Base-by-base conservation (phyloP, 2,113 vertebrate species). In the Coptodon rendalli region DNA sequence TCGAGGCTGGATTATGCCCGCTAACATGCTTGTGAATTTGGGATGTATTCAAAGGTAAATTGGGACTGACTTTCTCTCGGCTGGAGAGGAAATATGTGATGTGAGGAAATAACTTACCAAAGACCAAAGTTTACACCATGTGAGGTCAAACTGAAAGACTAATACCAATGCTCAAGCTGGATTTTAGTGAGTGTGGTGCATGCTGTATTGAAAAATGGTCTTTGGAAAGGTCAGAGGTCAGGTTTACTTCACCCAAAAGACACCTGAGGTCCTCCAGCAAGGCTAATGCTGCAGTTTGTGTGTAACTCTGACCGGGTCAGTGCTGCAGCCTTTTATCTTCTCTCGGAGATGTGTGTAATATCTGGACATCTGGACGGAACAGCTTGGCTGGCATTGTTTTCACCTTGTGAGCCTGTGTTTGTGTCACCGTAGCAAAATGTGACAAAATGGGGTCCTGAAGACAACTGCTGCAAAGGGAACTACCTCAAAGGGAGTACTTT, bases 11-110 rank as follows among this genome's bases (percentile, higher is more conserved):
- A 93, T 98, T 97, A 98, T 96, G 93, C 5, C 95, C 90, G 89
- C 93, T 96, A 96, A 97, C 95, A 91, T 94, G 95, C 93, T 94
- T 92, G 91, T 94, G 96, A 97, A 97, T 95, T 97, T 96, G 94
- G 96, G 95, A 95, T 96, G 93, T 94, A 94, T 96, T 97, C 94
- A 87, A 95, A 91, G 93, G 97, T 97, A 98, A 98, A 98, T 97
- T 98, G 97, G 96, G 97, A 97, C 97, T 97, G 97, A 97, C 96
- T 7, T 80, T 79, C 78, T 97, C 96, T 91, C 91, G 61, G 91
- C 96, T 95, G 94, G 52, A 94, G 31, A 95, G 96, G 89, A 95
- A 73, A 73, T 45, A 45, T 43, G 22, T 73, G 68, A 73, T 48
- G 9, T 50, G 14, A 76, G 38, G 5, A 45, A 45, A 45, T 48